Evolutionary conservation across 30 jellyfish, hydroid and myxozoan genomes (phyloP).

Genomic region (Pelagia noctiluca): DNA sequence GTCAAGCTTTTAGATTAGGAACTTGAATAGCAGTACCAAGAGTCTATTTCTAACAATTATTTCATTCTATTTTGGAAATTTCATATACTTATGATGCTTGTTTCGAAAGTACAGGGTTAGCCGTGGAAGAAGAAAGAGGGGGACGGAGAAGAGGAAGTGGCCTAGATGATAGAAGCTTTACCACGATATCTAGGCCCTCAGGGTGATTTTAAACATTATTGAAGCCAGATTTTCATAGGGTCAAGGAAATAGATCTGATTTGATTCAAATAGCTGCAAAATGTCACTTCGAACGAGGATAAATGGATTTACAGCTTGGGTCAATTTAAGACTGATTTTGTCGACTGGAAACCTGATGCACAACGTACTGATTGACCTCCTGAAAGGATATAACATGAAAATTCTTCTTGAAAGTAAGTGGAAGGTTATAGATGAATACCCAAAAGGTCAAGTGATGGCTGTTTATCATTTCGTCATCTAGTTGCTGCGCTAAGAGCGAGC

Average conservation of each 20-base stretch:
- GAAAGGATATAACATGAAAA: constrained; percentile 78
- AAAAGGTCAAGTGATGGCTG: too few species aligned
- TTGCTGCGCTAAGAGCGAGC: neutral
- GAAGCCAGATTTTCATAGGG: neutral
- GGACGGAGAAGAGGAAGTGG: neutral
- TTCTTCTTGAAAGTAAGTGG: constrained; percentile 78
- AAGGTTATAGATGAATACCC: too few species aligned
- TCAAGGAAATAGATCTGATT: neutral
- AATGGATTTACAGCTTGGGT: constrained; percentile 91
- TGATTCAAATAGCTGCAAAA: neutral
- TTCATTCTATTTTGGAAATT: too few species aligned
- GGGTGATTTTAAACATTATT: too few species aligned
- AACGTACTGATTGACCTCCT: constrained; percentile 77
- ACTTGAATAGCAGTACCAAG: too few species aligned
- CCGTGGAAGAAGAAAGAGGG: neutral
- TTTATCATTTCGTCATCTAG: too few species aligned
- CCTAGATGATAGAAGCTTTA: too few species aligned
- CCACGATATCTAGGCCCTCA: neutral
- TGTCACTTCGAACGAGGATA: constrained; percentile 74
- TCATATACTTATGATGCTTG: too few species aligned
- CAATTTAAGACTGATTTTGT: constrained; percentile 54
- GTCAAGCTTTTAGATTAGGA: too few species aligned
- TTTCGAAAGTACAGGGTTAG: neutral
- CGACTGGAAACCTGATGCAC: constrained; percentile 70
- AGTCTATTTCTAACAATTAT: too few species aligned